These are phyloP conservation scores for Aphyosemion australe DNA, from an alignment of 2,113 vertebrate species.

Conservation along the genomic window DNA sequence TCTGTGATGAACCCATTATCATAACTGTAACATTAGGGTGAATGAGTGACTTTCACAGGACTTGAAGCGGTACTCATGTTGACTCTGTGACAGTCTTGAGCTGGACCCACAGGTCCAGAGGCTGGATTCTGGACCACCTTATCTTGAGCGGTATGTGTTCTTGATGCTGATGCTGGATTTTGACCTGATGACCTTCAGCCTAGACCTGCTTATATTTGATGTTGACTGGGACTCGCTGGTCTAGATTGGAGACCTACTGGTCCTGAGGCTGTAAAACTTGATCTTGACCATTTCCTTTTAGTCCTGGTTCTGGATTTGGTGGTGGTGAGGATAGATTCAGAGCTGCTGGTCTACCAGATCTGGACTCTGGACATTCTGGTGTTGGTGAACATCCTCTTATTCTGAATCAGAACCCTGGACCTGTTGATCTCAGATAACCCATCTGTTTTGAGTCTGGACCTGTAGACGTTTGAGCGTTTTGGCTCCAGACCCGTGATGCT, in stretches of 20 bases:
- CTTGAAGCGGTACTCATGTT: too few species aligned
- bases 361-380: too few species aligned
- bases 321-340: neutral
- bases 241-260: too few species aligned
- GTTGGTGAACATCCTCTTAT: too few species aligned
- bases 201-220: neutral
- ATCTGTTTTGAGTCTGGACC: neutral
- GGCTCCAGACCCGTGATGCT: neutral
- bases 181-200: neutral
- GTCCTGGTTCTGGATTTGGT: neutral
- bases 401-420: too few species aligned
- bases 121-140: neutral
- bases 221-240: neutral
- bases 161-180: too few species aligned
- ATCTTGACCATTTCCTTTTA: too few species aligned
- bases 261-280: neutral
- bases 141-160: neutral
- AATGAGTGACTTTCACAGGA: too few species aligned
- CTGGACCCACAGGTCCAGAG: constrained; percentile 1
- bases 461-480: neutral
- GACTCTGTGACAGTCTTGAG: neutral
- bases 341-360: too few species aligned
- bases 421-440: too few species aligned
- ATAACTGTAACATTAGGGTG: too few species aligned
- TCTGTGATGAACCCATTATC: too few species aligned